Conservation (phyloP, 2,888 invertebrate species). For the Sesia apiformis region DNA sequence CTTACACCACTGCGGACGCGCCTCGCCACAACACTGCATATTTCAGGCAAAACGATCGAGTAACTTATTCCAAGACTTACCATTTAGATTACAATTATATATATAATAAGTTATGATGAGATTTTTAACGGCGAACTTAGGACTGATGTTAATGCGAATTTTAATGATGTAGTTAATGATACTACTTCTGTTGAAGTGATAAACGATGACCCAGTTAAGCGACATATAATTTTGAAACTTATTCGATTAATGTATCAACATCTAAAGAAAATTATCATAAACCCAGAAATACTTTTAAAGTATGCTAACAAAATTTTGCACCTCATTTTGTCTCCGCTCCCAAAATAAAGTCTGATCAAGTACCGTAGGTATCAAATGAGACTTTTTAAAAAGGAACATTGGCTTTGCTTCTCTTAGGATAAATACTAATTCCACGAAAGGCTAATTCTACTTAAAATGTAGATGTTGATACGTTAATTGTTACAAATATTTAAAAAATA, state of each 20-base stretch:
- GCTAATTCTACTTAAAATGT: no score
- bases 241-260: background rate
- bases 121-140: constrained; percentile 8
- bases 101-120: background rate
- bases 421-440: no score
- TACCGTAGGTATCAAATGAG: no score
- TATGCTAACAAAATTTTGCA: no score
- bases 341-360: no score
- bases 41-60: constrained; percentile 5
- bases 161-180: constrained; percentile 3
- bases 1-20: constrained; percentile 38
- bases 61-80: background rate
- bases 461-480: no score
- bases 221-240: no score
- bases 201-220: background rate
- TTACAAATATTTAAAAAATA: no score
- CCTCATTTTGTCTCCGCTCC: no score
- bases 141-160: constrained; percentile 8
- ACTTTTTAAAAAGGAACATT: no score
- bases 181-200: constrained; percentile 3
- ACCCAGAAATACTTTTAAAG: no score
- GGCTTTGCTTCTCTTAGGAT: no score
- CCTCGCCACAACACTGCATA: constrained; percentile 29
- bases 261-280: background rate
- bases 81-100: background rate